Base-by-base conservation (phyloP, 2,113 vertebrate genomes). In the Vimba vimba region DNA sequence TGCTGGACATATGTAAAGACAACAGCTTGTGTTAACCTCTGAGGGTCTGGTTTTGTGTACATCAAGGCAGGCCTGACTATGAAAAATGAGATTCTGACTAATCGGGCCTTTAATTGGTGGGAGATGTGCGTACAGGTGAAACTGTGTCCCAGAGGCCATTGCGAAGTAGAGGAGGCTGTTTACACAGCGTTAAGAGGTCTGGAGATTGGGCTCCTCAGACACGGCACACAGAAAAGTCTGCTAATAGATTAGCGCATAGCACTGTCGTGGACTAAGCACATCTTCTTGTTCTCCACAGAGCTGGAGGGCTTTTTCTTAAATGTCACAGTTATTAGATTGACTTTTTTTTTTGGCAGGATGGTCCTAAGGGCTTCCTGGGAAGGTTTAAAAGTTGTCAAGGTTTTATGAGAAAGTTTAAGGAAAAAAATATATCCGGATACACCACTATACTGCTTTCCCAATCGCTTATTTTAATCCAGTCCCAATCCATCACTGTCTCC, bases 51-150 rank as follows among this genome's bases (percentile, higher is more conserved):
- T 83, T 83, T 57, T 13, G 59, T 78, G 27, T 17, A 45, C 21
- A 64, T 78, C 43, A 47, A 79, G 11, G 59, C 21, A 85, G 77
- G 77, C 36, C 75, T 59, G 57, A 50, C 52, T 45, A 50, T 66
- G 50, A 71, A 73, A 86, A 59, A 86, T 71, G 45, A 66, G 74
- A 45, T 4, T 96, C 92, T 93, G 94, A 93, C 96, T 97, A 97
- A 97, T 96, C 96, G 95, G 23, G 80, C 88, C 95, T 94, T 94
- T 98, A 97, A 98, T 97, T 97, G 96, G 95, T 94, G 93, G 95
- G 96, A 97, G 96, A 97, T 97, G 96, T 97, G 96, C 95, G 91
- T 93, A 95, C 96, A 97, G 96, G 96, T 97, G 97, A 96, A 97
- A 96, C 94, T 84, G 5, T 95, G 97, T 96, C 97, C 95, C 94